Conservation (phyloP, 2,113 vertebrate species). For the Hassar affinis region DNA sequence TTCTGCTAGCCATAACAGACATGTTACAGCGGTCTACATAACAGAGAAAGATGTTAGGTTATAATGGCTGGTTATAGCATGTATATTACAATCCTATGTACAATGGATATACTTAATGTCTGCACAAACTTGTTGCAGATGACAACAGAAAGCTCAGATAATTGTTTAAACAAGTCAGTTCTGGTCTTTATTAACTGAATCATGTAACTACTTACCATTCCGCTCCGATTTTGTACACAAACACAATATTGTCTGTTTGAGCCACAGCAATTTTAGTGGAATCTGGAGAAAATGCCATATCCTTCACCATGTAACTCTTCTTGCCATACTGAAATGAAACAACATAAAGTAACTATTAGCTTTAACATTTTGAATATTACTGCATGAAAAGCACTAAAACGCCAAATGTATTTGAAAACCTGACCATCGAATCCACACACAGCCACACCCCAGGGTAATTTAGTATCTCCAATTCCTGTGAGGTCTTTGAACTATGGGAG, state of each 20-base stretch:
- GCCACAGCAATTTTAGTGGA: conserved; percentile 93
- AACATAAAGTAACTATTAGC: background rate
- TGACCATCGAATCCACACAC: too few relatives aligned
- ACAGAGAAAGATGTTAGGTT: conserved; percentile 3
- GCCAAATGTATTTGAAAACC: too few relatives aligned
- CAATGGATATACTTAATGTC: conserved; percentile 76
- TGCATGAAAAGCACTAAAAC: background rate
- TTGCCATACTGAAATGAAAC: conserved; percentile 82
- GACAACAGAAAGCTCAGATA: conserved; percentile 55
- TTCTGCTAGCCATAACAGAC: conserved; percentile 87
- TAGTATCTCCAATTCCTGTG: too few relatives aligned
- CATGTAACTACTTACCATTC: conserved; percentile 55
- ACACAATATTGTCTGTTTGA: conserved; percentile 93
- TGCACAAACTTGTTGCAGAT: conserved; percentile 98
- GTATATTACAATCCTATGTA: background rate
- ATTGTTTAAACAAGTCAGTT: background rate
- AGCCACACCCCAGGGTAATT: too few relatives aligned
- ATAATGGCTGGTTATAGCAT: background rate
- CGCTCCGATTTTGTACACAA: conserved; percentile 92
- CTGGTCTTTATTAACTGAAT: background rate
- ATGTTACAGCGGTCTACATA: conserved; percentile 86
- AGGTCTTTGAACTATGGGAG: too few relatives aligned
- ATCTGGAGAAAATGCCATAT: conserved; percentile 93
- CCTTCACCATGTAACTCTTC: conserved; percentile 88
- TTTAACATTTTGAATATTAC: background rate